Evolutionary conservation across 2,797 vertebrate genomes (phyloP).

Genomic region (Sebastes ruberrimus): DNA sequence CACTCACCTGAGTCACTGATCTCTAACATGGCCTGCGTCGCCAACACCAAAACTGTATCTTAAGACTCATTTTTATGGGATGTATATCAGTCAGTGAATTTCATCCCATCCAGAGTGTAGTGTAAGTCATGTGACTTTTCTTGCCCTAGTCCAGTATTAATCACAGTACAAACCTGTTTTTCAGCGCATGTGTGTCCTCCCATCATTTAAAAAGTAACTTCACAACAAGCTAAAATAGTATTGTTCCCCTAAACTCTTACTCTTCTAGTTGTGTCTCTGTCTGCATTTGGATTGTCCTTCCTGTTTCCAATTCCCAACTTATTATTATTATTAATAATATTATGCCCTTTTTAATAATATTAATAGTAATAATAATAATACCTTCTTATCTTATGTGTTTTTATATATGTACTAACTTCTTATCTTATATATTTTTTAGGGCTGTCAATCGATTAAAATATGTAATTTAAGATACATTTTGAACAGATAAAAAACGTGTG

Average conservation of each 20-base stretch:
- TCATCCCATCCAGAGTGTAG: neutral
- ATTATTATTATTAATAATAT: neutral
- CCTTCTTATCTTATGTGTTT: too few species aligned
- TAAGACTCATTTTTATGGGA: constrained; percentile 10
- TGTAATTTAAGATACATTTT: too few species aligned
- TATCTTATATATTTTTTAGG: too few species aligned
- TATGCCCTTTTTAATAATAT: neutral
- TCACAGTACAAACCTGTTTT: neutral
- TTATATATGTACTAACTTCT: too few species aligned
- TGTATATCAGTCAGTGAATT: constrained; percentile 4
- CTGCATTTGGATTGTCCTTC: neutral
- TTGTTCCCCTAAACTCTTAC: neutral
- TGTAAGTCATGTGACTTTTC: neutral
- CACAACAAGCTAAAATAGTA: neutral
- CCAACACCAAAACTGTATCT: neutral
- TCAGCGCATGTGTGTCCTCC: neutral
- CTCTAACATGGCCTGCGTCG: neutral
- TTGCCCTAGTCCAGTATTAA: neutral
- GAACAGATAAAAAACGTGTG: too few species aligned
- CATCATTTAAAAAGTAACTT: neutral
- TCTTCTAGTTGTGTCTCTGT: neutral
- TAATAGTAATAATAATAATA: too few species aligned
- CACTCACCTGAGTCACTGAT: neutral
- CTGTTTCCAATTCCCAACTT: neutral
- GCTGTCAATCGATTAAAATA: too few species aligned